phyloP scores from a whole-genome alignment of 2,888 invertebrate species.

The Nyleta sp. region DNA sequence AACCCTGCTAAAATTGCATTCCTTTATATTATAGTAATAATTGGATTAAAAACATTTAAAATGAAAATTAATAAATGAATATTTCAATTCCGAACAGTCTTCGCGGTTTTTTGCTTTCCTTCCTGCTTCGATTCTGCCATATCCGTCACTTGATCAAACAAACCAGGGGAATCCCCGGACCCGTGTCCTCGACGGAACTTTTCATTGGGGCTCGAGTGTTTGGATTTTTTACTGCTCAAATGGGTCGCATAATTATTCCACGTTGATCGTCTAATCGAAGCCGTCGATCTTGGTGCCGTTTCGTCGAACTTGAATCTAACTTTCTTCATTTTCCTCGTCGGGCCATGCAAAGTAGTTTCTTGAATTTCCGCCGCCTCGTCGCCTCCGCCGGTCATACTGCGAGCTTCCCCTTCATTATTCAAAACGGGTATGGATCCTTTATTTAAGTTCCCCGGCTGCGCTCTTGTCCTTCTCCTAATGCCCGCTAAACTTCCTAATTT shows the following conservation, averaged over 20 bases:
- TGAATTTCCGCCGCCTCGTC: slow-evolving; percentile 17
- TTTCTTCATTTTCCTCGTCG: slow-evolving; percentile 52
- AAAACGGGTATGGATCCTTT: slow-evolving; percentile 33
- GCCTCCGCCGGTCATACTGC: background rate
- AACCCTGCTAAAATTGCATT: too few species aligned
- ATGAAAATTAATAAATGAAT: too few species aligned
- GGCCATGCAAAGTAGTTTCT: slow-evolving; percentile 42
- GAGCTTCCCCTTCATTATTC: slow-evolving; percentile 30
- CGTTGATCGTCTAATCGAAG: slow-evolving; percentile 44
- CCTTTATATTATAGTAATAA: too few species aligned
- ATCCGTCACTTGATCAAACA: slow-evolving; percentile 27
- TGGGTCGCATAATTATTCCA: slow-evolving; percentile 28
- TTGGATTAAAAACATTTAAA: too few species aligned
- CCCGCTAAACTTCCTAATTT: slow-evolving; percentile 51
- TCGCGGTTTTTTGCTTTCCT: too few species aligned
- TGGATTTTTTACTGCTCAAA: slow-evolving; percentile 28
- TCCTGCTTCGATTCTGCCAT: too few species aligned
- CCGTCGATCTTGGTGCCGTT: slow-evolving; percentile 36
- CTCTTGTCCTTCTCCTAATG: slow-evolving; percentile 42
- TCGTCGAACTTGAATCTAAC: slow-evolving; percentile 40
- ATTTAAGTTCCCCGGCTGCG: slow-evolving; percentile 20
- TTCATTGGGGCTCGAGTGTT: slow-evolving; percentile 7
- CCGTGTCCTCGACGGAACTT: slow-evolving; percentile 4
- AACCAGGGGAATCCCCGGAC: slow-evolving; percentile 3
- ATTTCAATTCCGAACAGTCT: too few species aligned